phyloP scores from a whole-genome alignment of 2,113 vertebrate genomes.

The Galeopterus variegatus region DNA sequence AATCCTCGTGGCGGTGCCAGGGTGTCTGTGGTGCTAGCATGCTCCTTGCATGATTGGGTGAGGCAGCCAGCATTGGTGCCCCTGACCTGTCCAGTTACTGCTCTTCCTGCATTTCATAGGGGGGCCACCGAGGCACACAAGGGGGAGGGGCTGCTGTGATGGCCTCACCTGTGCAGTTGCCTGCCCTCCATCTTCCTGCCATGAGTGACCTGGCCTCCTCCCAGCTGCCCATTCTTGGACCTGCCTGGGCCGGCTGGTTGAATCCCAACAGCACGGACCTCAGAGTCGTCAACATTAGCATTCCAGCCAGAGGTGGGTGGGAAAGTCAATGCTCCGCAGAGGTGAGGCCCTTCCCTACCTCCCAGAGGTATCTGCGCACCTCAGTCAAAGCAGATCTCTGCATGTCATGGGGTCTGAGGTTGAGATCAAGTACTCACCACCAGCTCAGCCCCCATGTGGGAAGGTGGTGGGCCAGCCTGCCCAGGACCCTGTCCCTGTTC shows the following conservation, averaged over 20 bases:
- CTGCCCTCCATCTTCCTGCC: too few species aligned
- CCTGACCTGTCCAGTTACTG: too few species aligned
- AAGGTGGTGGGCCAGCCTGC: not conserved
- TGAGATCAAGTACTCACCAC: not conserved
- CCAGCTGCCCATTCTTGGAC: not conserved
- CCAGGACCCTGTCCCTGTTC: too few species aligned
- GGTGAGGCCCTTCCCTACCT: not conserved
- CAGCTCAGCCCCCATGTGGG: not conserved
- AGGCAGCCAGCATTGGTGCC: not conserved
- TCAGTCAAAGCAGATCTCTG: not conserved
- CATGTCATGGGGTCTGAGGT: not conserved
- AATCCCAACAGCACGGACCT: not conserved
- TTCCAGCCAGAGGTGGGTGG: too few species aligned
- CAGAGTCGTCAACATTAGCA: accelerated
- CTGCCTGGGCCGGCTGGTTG: too few species aligned
- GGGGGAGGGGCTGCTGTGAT: not conserved
- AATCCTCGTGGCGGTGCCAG: not conserved
- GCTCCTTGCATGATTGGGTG: not conserved
- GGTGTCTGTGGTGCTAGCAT: not conserved
- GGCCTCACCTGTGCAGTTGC: too few species aligned
- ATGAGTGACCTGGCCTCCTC: not conserved
- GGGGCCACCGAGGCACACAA: not conserved
- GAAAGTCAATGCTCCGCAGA: too few species aligned
- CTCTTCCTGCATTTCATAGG: not conserved
- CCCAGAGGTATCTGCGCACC: not conserved